Conservation (phyloP, 2,797 vertebrate genomes). For the Ammospiza maritima region DNA sequence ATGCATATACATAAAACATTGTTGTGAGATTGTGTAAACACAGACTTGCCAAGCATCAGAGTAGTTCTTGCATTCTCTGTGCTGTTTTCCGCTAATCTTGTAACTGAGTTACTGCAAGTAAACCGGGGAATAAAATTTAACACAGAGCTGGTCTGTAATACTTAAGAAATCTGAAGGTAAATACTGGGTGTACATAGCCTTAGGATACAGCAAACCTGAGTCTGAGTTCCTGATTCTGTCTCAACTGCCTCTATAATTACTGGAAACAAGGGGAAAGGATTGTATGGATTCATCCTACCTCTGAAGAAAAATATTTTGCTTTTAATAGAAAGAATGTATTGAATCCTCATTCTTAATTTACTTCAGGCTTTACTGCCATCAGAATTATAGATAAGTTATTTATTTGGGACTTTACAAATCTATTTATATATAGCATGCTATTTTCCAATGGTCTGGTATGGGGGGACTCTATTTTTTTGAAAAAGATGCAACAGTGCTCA, state of each 20-base stretch:
- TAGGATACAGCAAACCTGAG: background rate
- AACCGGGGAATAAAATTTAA: background rate
- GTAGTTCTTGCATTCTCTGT: background rate
- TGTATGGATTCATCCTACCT: background rate
- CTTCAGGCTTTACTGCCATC: background rate
- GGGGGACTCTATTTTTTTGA: conserved; percentile 27
- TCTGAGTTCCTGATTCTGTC: background rate
- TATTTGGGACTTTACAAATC: background rate
- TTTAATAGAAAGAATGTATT: conserved; percentile 10
- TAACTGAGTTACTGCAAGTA: background rate
- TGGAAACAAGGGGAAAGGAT: background rate
- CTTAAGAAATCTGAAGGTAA: background rate
- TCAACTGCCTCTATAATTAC: background rate
- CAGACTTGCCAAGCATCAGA: background rate
- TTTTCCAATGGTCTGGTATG: conserved; percentile 9
- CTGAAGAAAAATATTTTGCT: background rate
- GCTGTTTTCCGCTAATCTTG: background rate
- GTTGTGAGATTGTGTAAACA: background rate
- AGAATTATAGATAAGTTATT: background rate
- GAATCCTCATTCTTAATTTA: background rate
- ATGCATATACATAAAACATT: background rate
- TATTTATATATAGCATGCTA: background rate
- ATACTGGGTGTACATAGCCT: background rate
- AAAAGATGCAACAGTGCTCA: conserved; percentile 1
- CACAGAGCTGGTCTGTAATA: background rate